A percentile compares a stretch with the other conserved stretches of the same genome.
Conservation (phyloP, 2,113 vertebrate species). For the Ibidorhyncha struthersii region DNA sequence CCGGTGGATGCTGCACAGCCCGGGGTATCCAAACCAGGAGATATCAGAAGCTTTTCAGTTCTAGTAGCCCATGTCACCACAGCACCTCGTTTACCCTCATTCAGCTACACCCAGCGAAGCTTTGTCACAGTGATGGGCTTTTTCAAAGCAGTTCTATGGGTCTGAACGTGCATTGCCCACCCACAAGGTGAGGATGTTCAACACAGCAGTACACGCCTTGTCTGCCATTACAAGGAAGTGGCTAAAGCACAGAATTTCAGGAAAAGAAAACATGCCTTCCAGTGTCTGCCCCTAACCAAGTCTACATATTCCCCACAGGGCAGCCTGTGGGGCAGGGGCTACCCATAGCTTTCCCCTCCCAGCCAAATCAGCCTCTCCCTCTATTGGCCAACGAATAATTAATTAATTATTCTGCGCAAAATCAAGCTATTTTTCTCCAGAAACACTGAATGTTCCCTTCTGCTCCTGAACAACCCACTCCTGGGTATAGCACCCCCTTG, state of each 20-base stretch:
- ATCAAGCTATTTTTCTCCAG: background rate
- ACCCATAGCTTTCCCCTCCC: background rate
- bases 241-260: background rate
- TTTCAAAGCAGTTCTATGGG: background rate
- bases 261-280: background rate
- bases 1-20: background rate
- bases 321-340: background rate
- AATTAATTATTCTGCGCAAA: background rate
- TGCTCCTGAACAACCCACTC: background rate
- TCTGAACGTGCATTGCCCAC: background rate
- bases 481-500: background rate
- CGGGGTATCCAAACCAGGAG: background rate
- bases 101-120: background rate
- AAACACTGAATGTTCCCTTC: background rate
- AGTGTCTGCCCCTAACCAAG: background rate
- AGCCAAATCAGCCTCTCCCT: background rate
- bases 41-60: background rate
- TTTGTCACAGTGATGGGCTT: background rate
- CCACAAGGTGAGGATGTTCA: background rate
- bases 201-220: rapidly evolving
- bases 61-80: rapidly evolving
- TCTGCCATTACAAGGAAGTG: background rate
- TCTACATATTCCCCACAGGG: background rate
- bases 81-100: background rate
- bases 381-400: background rate